Evolutionary conservation across 2,888 invertebrate species (phyloP).

Genomic region (Calameuta idolon): DNA sequence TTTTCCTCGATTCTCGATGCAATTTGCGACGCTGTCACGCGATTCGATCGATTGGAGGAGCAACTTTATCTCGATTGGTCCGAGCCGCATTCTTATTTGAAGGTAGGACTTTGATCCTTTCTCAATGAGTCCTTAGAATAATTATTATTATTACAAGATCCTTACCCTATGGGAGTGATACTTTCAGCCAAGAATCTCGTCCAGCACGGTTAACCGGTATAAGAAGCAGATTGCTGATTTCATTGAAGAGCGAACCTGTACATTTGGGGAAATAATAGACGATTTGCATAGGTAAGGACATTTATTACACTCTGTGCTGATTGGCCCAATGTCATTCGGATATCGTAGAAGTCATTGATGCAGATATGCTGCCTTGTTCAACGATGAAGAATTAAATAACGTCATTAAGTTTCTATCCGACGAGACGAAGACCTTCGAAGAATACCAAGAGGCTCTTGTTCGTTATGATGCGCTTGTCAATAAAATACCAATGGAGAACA

Average conservation of each 20-base stretch:
- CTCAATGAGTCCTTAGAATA: not conserved
- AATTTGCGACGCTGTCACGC: constrained; percentile 79
- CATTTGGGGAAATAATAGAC: constrained; percentile 78
- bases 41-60: constrained; percentile 84
- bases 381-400: constrained; percentile 44
- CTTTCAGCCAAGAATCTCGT: constrained; percentile 79
- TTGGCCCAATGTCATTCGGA: not conserved
- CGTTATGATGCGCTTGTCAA: constrained; percentile 73
- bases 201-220: constrained; percentile 75
- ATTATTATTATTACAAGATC: not conserved
- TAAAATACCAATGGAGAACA: constrained; percentile 72
- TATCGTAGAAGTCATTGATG: not conserved
- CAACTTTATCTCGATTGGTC: constrained; percentile 78
- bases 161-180: constrained; percentile 15
- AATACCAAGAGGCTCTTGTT: constrained; percentile 73
- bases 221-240: constrained; percentile 75
- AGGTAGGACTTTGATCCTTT: constrained; percentile 34
- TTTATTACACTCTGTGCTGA: not conserved
- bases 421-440: constrained; percentile 73
- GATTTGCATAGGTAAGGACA: constrained; percentile 69
- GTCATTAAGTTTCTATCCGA: constrained; percentile 77
- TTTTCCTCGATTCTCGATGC: constrained; percentile 79
- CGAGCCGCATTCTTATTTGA: constrained; percentile 41
- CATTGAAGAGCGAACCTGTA: constrained; percentile 78
- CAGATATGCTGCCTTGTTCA: constrained; percentile 53